Evolutionary conservation across 2,888 invertebrate genomes (phyloP).

Genomic region (Neoaliturus tenellus): DNA sequence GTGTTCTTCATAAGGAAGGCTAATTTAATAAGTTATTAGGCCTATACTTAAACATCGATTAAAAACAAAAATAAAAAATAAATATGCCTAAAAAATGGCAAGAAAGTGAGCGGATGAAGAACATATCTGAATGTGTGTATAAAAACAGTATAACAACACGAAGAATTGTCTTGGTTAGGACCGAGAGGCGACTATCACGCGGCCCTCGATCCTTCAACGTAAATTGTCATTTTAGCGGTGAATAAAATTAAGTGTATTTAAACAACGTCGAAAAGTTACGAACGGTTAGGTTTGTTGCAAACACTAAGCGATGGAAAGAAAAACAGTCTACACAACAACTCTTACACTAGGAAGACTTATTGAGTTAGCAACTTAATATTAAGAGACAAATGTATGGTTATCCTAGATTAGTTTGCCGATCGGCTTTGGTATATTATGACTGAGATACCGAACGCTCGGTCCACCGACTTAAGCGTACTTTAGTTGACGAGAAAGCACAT

Average conservation of each 20-base stretch:
- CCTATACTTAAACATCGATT: slow-evolving; percentile 47
- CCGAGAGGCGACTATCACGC: background rate
- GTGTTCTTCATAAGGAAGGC: slow-evolving; percentile 55
- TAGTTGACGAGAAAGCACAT: slow-evolving; percentile 48
- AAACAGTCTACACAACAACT: slow-evolving; percentile 22
- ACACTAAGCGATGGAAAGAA: slow-evolving; percentile 44
- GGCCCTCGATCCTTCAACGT: background rate
- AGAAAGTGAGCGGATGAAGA: slow-evolving; percentile 56
- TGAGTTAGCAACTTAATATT: slow-evolving; percentile 57
- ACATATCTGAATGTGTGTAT: slow-evolving; percentile 51
- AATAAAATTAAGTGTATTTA: slow-evolving; percentile 31
- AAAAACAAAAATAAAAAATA: slow-evolving; percentile 22
- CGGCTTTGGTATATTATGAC: slow-evolving; percentile 57
- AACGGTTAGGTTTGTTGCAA: slow-evolving; percentile 29
- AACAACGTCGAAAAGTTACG: slow-evolving; percentile 1
- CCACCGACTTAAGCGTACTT: slow-evolving; percentile 54
- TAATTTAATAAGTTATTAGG: slow-evolving; percentile 53
- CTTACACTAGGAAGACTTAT: slow-evolving; percentile 58
- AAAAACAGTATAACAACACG: slow-evolving; percentile 49
- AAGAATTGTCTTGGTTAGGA: slow-evolving; percentile 26
- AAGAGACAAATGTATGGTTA: slow-evolving; percentile 42
- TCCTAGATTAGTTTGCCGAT: slow-evolving; percentile 48
- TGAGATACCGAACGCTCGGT: slow-evolving; percentile 15
- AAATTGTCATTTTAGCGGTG: slow-evolving; percentile 36
- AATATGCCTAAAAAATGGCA: slow-evolving; percentile 47